Evolutionary conservation across 2,888 invertebrate species (phyloP), one percentile per base, ranked within the genome.

Genomic region (Bellardia bayeri): DNA sequence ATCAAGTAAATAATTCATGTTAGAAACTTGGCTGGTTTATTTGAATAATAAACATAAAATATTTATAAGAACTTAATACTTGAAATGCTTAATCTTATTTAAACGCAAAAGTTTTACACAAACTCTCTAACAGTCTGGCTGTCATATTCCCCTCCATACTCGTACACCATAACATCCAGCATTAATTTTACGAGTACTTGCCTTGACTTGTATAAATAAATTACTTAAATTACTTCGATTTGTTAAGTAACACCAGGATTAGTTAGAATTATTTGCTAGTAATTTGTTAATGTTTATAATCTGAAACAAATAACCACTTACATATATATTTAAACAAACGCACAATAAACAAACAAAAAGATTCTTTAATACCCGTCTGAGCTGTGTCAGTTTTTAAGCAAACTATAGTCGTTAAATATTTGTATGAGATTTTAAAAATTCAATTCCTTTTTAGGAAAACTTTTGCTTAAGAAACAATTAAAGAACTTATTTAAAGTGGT

Each of bases 251-350:
- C 49, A 33, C 79, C 58, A 87, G 89, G 91, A 91, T 91, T 91
- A 92, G 37, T 89, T 90, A 89, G 90, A 91, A 90, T 90, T 91
- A 91, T 91, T 91, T 90, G 89, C 90, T 90, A 91, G 91, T 90
- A 91, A 91, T 92, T 91, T 91, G 91, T 91, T 91, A 90, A 90
- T 87, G 89, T 90, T 71, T 42, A 79, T 37, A 54, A 54, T 16
- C 14, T 49, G 51, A 23, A 16, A 8, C 7, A 45, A 30, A 54
- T 49, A 11, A 2, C 45, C 45, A 7, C 40, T 30, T 11, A n/a
- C n/a, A n/a, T n/a, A n/a, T n/a, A 49, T n/a, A 75, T 61, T 61
- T 33, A 13, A 33, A 61, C 58, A 61, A 61, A 14, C 4, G 30
- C 8, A 33, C 61, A 6, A 33, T 30, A 23, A 58, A 45, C 9